Conservation (phyloP, 1,140 invertebrate species). For the Solenopsis fugax region DNA sequence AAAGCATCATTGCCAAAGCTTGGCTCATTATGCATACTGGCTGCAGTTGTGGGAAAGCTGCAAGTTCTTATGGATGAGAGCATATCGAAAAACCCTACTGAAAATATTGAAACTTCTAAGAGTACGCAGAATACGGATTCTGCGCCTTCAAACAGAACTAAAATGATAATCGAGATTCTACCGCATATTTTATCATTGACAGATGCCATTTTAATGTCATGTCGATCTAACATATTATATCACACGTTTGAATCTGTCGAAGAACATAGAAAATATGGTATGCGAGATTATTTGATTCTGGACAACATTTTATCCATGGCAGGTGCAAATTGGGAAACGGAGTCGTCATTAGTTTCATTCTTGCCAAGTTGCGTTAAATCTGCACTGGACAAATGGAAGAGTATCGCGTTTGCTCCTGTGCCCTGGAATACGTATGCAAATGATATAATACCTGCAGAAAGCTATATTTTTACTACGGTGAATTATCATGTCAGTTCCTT, state of each 20-base stretch:
- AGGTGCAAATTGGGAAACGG: constrained; percentile 87
- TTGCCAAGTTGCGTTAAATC: constrained; percentile 88
- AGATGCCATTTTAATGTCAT: constrained; percentile 87
- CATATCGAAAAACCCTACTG: constrained; percentile 78
- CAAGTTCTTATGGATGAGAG: constrained; percentile 89
- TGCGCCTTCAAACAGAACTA: constrained; percentile 77
- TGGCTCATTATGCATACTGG: constrained; percentile 89
- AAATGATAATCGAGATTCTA: constrained; percentile 88
- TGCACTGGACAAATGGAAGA: constrained; percentile 90
- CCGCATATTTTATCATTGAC: constrained; percentile 89
- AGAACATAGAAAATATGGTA: constrained; percentile 85
- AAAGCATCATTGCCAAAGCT: constrained; percentile 89
- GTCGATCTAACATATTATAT: constrained; percentile 87
- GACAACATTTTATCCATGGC: constrained; percentile 89
- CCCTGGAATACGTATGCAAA: constrained; percentile 89
- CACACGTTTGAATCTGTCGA: constrained; percentile 87
- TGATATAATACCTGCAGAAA: constrained; percentile 94
- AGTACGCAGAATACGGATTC: constrained; percentile 78
- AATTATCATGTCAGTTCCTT: constrained; percentile 88
- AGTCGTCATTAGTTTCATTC: constrained; percentile 87
- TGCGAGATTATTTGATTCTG: constrained; percentile 86
- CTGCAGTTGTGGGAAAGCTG: constrained; percentile 90
- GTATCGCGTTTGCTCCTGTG: constrained; percentile 86
- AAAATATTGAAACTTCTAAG: constrained; percentile 81
- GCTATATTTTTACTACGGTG: constrained; percentile 90